Evolutionary conservation across 2,888 invertebrate genomes (phyloP), one percentile per base, ranked within the genome.

Genomic region (Melanchra persicariae): DNA sequence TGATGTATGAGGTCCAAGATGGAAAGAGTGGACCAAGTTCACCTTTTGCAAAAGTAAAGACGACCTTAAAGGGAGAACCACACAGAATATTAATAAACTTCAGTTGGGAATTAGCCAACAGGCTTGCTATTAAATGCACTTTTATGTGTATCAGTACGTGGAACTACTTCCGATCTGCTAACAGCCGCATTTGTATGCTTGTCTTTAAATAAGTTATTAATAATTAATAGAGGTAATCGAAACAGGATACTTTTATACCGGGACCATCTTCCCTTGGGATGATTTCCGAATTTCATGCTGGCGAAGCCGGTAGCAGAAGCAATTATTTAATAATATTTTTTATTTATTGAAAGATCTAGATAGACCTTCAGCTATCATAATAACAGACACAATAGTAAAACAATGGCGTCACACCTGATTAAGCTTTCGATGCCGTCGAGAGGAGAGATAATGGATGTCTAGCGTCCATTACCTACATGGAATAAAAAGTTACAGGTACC

Each of bases 1-100:
- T n/a, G n/a, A n/a, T n/a, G n/a, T n/a, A n/a, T n/a, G n/a, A n/a
- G n/a, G n/a, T n/a, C n/a, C n/a, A n/a, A n/a, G n/a, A n/a, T n/a
- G n/a, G n/a, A n/a, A n/a, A n/a, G n/a, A n/a, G n/a, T n/a, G n/a
- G n/a, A n/a, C n/a, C n/a, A n/a, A n/a, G n/a, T n/a, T n/a, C n/a
- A n/a, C n/a, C n/a, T n/a, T n/a, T n/a, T n/a, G 12, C 2, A n/a
- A 43, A 24, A 55, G 1, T 17, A 6, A 40, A 62, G 9, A 51
- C 8, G 5, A 10, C 9, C 17, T 37, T 45, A 15, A 22, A 45
- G 40, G n/a, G 30, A 61, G 12, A 47, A 37, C 43, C n/a, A 37
- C 19, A 4, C 1, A 26, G 15, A 73, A 45, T 58, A 12, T 30
- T n/a, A 73, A 58, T 51, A 22, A 51, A n/a, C 10, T 45, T 45